phyloP scores from a whole-genome alignment of 2,888 invertebrate species.

The Tenodera sinensis region DNA sequence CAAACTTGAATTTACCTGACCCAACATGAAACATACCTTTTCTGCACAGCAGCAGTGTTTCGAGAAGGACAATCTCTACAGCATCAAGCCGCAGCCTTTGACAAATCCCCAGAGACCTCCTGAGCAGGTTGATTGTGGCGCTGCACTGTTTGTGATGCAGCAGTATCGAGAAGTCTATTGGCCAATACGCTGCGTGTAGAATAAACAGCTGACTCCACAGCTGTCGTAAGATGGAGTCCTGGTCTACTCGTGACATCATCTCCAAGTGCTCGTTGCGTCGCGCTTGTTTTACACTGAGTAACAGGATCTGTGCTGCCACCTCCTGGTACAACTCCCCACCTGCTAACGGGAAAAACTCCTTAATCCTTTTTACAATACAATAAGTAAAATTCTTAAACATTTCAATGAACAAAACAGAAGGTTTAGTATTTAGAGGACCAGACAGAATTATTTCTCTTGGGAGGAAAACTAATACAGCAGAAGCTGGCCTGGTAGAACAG shows the following conservation, averaged over 20 bases:
- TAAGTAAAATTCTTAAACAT: no score
- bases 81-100: conserved; percentile 47
- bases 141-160: neutral
- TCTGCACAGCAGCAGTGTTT: conserved; percentile 50
- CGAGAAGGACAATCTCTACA: conserved; percentile 49
- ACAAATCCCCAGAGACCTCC: conserved; percentile 42
- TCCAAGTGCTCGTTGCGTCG: conserved; percentile 55
- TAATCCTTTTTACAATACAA: no score
- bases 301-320: conserved; percentile 56
- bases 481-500: no score
- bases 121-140: conserved; percentile 1
- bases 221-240: conserved; percentile 54
- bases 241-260: conserved; percentile 48
- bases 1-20: no score
- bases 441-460: no score
- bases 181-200: conserved; percentile 56
- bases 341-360: neutral
- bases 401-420: no score
- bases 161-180: conserved; percentile 45
- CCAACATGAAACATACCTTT: conserved; percentile 46
- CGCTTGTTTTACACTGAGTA: conserved; percentile 55
- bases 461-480: no score
- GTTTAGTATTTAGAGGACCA: no score
- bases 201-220: conserved; percentile 59
- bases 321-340: conserved; percentile 43